Conservation (phyloP, 2,797 vertebrate genomes). For the Denticeps clupeoides region DNA sequence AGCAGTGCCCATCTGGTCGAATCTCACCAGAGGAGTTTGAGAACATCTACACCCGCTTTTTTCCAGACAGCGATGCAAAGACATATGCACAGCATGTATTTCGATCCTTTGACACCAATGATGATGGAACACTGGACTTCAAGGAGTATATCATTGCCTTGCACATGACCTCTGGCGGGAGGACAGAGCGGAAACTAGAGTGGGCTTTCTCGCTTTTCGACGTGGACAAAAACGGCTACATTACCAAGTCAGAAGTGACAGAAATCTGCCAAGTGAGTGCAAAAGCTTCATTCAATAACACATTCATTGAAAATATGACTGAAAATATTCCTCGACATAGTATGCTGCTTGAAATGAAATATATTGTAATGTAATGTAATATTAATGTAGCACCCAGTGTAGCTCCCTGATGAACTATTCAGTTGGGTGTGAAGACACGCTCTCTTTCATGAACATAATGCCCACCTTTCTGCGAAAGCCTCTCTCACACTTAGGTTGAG, state of each 20-base stretch:
- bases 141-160: constrained; percentile 74
- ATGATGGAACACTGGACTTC: constrained; percentile 69
- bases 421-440: too few species aligned
- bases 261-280: constrained; percentile 68
- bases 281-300: too few species aligned
- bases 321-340: too few species aligned
- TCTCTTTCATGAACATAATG: too few species aligned
- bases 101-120: constrained; percentile 71
- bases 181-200: constrained; percentile 62
- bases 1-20: constrained; percentile 63
- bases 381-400: too few species aligned
- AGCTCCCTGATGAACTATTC: too few species aligned
- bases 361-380: too few species aligned
- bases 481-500: too few species aligned
- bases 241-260: constrained; percentile 64
- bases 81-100: constrained; percentile 66
- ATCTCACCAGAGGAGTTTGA: constrained; percentile 61
- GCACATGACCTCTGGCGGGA: constrained; percentile 69
- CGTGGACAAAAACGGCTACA: constrained; percentile 72
- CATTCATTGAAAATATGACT: too few species aligned
- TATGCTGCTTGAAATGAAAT: too few species aligned
- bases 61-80: constrained; percentile 63
- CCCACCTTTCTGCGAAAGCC: too few species aligned
- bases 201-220: constrained; percentile 74
- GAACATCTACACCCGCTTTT: constrained; percentile 65